Evolutionary conservation across 2,797 vertebrate species (phyloP), one percentile per base, ranked within the genome.

Genomic region (Alcedo atthis): DNA sequence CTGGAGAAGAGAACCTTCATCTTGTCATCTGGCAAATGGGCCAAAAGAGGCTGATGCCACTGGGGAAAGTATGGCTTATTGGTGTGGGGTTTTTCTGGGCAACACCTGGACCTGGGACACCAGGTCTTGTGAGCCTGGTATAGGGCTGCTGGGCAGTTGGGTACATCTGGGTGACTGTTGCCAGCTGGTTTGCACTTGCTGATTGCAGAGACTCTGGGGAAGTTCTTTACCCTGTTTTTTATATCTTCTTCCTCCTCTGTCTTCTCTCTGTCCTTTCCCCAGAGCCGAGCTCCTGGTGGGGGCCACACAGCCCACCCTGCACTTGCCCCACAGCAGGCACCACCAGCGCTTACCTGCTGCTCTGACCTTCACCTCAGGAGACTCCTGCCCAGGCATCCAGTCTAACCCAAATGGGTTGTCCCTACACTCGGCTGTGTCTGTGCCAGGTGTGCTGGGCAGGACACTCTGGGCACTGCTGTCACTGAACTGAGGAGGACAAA

Each of bases 351-450:
- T 33, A 43, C 26, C 46, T 1, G 1, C 70, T 81, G 75, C 43
- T 77, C 12, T 73, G n/a, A 54, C 33, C 0, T 0, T 77, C 74
- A 24, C 53, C 33, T 81, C 0, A 1, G 33, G 66, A 81, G 37
- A 33, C 43, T 87, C 48, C 66, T 91, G 63, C 59, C 53, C 1
- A 0, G 40, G 33, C 59, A 86, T n/a, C 54, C 12, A 7, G 49
- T 76, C 8, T 37, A 37, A 37, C 10, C 42, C 57, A 63, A 0
- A 5, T 4, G 2, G 13, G 19, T 2, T 26, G 16, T 54, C 21
- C 17, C 25, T 30, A 24, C 4, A 4, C 28, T 5, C 17, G 19
- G 16, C 6, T 67, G 45, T 59, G n/a, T 18, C 59, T 2, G 1
- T 67, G 33, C 57, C 15, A 15, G 26, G 20, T 48, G 49, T 67